Evolutionary conservation across 2,888 invertebrate genomes (phyloP).

Genomic region (Dynastes maya): DNA sequence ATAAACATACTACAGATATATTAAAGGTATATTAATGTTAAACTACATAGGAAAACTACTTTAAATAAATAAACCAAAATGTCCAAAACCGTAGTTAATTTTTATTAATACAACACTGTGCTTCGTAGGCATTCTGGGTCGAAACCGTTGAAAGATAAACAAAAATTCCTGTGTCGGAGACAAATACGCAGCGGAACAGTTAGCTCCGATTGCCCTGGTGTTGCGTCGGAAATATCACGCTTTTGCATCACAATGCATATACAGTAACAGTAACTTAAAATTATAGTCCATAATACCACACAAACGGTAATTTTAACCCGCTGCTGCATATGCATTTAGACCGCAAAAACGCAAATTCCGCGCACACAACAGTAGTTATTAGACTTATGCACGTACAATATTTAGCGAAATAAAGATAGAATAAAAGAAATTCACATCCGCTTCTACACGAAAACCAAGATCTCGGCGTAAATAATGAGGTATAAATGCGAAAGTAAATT

Average conservation of each 20-base stretch:
- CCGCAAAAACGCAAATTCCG: neutral
- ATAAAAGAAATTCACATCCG: neutral
- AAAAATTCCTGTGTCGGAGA: conserved; percentile 5
- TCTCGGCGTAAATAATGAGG: no score
- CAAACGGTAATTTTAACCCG: conserved; percentile 11
- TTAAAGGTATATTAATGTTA: no score
- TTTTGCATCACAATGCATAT: neutral
- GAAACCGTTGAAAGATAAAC: neutral
- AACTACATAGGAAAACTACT: no score
- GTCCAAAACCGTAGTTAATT: no score
- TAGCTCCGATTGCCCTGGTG: neutral
- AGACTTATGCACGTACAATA: neutral
- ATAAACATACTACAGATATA: no score
- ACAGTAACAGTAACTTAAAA: conserved; percentile 5
- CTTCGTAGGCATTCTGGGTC: neutral
- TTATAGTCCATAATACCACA: conserved; percentile 4
- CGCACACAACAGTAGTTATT: neutral
- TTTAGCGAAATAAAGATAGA: neutral
- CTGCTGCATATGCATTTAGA: neutral
- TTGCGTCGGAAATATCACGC: neutral
- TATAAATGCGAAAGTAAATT: no score
- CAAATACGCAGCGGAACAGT: neutral
- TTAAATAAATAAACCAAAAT: no score
- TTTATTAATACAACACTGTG: no score
- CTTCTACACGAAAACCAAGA: no score